Percentiles rank a stretch among this genome's conserved stretches.
Evolutionary conservation across 2,797 vertebrate species (phyloP).

Genomic region (Amazona finschi): DNA sequence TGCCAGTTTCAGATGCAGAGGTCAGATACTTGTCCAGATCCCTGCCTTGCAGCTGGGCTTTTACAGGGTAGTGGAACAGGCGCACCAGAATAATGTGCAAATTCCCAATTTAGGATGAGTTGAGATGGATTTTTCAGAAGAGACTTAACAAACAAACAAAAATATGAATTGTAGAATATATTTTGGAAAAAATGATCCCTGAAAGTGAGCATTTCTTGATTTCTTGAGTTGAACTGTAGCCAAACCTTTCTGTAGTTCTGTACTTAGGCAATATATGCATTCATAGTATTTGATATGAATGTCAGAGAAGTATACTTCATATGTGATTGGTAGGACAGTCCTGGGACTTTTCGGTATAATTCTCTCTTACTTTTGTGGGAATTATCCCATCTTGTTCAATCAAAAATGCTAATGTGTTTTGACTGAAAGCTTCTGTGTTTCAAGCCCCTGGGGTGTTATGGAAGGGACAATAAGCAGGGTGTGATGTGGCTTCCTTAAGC

Average conservation of each 20-base stretch:
- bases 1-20: background rate
- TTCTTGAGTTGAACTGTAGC: background rate
- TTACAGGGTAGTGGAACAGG: background rate
- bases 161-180: background rate
- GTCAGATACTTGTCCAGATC: background rate
- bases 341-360: background rate
- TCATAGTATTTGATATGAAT: too few relatives aligned
- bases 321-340: fast-evolving
- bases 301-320: background rate
- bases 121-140: background rate
- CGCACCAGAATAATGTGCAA: fast-evolving
- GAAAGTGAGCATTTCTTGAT: background rate
- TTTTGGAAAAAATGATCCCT: background rate
- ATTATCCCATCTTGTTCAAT: background rate
- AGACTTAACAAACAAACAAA: background rate
- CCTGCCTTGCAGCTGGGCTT: background rate
- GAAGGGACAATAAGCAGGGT: background rate
- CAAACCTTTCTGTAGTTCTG: background rate
- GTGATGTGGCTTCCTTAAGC: background rate
- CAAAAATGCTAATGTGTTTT: background rate
- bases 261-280: background rate
- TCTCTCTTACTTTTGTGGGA: background rate
- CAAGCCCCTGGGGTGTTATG: background rate
- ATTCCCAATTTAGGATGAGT: background rate
- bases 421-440: background rate